phyloP scores from a whole-genome alignment of 2,113 vertebrate genomes.

The Cricetomys ansorgei region DNA sequence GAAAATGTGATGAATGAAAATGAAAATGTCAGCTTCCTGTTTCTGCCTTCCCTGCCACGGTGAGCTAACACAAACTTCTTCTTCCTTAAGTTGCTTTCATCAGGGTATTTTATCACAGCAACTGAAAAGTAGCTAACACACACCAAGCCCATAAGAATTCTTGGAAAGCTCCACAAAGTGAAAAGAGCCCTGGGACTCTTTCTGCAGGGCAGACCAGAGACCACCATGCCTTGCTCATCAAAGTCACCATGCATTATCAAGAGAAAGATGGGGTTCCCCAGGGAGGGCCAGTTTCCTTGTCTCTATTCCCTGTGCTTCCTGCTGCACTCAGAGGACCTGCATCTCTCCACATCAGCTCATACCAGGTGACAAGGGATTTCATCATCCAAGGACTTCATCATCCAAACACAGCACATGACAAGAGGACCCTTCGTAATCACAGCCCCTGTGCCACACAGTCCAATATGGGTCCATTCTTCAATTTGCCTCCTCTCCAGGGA shows the following conservation, averaged over 20 bases:
- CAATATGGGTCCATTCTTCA: too few relatives aligned
- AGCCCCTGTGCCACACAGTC: not conserved
- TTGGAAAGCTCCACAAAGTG: not conserved
- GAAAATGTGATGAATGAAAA: not conserved
- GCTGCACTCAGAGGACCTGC: not conserved
- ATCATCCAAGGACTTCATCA: not conserved
- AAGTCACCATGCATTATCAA: not conserved
- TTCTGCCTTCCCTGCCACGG: not conserved
- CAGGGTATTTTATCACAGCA: not conserved
- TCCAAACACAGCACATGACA: not conserved
- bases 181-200: not conserved
- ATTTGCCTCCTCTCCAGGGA: not conserved
- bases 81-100: not conserved
- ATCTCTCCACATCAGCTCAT: not conserved
- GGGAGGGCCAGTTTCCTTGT: not conserved
- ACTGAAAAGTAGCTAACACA: not conserved
- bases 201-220: too few relatives aligned
- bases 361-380: not conserved
- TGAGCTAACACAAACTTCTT: not conserved
- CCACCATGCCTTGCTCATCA: not conserved
- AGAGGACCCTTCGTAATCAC: not conserved
- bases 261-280: not conserved
- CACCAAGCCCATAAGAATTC: not conserved
- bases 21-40: not conserved
- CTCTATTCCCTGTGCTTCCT: not conserved